Conservation (phyloP, 2,888 invertebrate species). For the Nebria brevicollis region DNA sequence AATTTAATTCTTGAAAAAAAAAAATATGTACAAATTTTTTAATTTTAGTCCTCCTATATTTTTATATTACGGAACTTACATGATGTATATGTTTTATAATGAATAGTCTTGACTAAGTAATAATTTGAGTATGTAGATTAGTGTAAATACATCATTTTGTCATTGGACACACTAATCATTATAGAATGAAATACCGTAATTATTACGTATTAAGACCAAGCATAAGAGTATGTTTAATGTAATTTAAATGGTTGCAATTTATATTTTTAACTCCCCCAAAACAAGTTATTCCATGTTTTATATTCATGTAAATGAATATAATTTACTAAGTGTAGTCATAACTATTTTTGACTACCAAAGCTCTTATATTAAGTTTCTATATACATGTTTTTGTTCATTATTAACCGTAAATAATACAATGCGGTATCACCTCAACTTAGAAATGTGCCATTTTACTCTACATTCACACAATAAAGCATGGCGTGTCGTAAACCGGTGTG, state of each 20-base stretch:
- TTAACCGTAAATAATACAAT: too few relatives aligned
- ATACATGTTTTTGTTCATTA: background rate
- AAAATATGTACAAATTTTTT: background rate
- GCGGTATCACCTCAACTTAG: too few relatives aligned
- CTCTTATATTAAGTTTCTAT: background rate
- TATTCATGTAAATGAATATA: background rate
- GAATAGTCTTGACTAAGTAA: too few relatives aligned
- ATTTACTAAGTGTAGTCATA: background rate
- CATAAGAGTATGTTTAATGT: background rate
- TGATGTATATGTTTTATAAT: background rate
- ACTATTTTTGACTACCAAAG: background rate
- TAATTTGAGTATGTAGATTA: too few relatives aligned
- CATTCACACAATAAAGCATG: too few relatives aligned
- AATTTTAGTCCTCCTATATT: background rate
- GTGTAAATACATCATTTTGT: too few relatives aligned
- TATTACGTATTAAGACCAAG: too few relatives aligned
- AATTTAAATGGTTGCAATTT: background rate
- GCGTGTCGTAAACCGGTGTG: too few relatives aligned
- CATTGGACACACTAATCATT: too few relatives aligned
- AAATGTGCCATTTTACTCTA: too few relatives aligned
- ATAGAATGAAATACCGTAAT: too few relatives aligned
- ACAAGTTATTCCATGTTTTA: background rate
- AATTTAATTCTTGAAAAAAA: too few relatives aligned
- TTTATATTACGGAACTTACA: background rate
- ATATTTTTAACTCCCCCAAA: background rate